A percentile compares a stretch with the other conserved stretches of the same genome.
Conservation (phyloP, 2,113 vertebrate species). For the Hystrix brachyura region DNA sequence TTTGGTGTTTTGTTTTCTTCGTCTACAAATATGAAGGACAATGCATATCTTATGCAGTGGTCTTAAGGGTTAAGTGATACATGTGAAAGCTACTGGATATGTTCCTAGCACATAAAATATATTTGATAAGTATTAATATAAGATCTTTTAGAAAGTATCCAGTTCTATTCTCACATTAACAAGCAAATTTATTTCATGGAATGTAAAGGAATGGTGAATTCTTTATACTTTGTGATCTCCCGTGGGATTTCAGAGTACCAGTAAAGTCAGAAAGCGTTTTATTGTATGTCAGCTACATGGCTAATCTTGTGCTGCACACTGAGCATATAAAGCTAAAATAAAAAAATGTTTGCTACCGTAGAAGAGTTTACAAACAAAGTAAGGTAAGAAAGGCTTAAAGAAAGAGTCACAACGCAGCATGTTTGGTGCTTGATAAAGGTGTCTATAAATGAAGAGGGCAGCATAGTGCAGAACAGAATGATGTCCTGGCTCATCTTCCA, state of each 20-base stretch:
- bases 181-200: slow-evolving; percentile 35
- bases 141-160: slow-evolving; percentile 3
- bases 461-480: too few relatives aligned
- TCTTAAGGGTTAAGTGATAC: not conserved
- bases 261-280: slow-evolving; percentile 6
- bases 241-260: not conserved
- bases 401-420: not conserved
- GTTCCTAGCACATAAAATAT: not conserved
- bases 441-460: not conserved
- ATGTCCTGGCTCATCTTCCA: not conserved
- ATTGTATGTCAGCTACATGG: not conserved
- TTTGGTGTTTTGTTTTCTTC: not conserved
- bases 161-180: slow-evolving; percentile 9
- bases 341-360: not conserved
- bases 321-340: not conserved
- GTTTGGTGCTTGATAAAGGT: not conserved
- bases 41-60: not conserved
- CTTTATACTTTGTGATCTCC: not conserved
- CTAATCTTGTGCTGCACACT: not conserved
- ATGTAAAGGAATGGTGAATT: not conserved
- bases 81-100: not conserved
- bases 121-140: slow-evolving; percentile 14
- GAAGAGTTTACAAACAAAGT: slow-evolving; percentile 21
- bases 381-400: not conserved
- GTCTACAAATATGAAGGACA: not conserved